Base-by-base conservation (phyloP, 2,797 vertebrate species). In the Synaphobranchus kaupii region DNA sequence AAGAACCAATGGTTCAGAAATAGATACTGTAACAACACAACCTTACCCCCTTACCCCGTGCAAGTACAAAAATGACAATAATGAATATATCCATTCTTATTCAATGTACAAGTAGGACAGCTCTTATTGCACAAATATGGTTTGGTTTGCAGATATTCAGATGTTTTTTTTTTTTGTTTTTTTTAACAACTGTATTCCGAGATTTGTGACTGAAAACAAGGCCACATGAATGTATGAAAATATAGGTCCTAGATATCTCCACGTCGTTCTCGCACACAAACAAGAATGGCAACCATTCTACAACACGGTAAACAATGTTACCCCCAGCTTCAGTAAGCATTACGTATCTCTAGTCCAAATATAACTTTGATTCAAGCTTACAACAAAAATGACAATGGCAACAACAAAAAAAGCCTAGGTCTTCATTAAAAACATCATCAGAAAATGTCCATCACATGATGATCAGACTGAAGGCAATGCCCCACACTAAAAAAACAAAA, bases 121-220 rank as follows among this genome's bases (percentile, higher is more conserved):
- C 63, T 48, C 28, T 71, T 76, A 85, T 85, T 85, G 84, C 84
- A 85, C 84, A 25, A 28, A 76, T 54, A 8, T 54, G 47, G 50
- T 20, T n/a, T 54, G 34, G 31, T 84, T 15, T n/a, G 44, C 17
- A 78, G 73, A 44, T 78, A 12, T 47, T 20, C 58, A 8, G 34
- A 39, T 84, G 15, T 84, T 15, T 56, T 0, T 47, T 8, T n/a
- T 83, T 83, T 56, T n/a, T 84, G 15, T 84, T 15, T 56, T 83
- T 83, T 15, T 13, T 4, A 20, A 9, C 28, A 17, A 17, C 8
- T 58, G 25, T 28, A 17, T 54, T n/a, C 54, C 82, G 44, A 22
- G 73, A 54, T 52, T 31, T 84, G 52, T 81, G 22, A 81, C 78
- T 81, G 12, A 81, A 81, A 84, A 52, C 44, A 56, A 84, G 82